Percentiles rank a stretch among this genome's conserved stretches.
phyloP scores from a whole-genome alignment of 2,888 invertebrate genomes.

The Apotomis betuletana region DNA sequence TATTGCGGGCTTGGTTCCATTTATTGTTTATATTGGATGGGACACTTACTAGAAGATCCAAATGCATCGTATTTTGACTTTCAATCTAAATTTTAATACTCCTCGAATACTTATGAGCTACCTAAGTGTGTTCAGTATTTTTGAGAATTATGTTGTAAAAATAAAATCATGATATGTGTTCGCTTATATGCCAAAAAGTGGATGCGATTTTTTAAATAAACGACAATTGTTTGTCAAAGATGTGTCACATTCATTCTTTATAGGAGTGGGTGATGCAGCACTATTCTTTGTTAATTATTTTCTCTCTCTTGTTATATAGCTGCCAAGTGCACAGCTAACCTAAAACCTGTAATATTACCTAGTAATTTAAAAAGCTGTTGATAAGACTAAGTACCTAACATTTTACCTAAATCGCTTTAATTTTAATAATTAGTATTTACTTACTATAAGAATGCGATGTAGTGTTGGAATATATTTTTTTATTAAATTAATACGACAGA shows the following conservation, averaged over 20 bases:
- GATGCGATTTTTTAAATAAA: background rate
- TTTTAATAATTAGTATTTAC: conserved; percentile 42
- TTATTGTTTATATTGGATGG: too few species aligned
- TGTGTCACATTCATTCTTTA: background rate
- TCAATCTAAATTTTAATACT: too few species aligned
- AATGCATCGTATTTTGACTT: too few species aligned
- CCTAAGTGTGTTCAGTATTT: too few species aligned
- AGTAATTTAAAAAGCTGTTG: conserved; percentile 37
- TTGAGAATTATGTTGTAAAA: too few species aligned
- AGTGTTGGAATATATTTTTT: conserved; percentile 45
- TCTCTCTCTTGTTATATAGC: too few species aligned
- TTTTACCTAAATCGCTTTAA: conserved; percentile 45
- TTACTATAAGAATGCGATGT: conserved; percentile 43
- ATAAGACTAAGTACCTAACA: conserved; percentile 37
- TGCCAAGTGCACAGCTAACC: conserved; percentile 24
- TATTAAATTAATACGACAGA: conserved; percentile 17
- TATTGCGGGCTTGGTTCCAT: background rate
- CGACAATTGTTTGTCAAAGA: too few species aligned
- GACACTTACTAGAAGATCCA: too few species aligned
- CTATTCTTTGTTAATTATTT: too few species aligned
- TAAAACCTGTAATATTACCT: conserved; percentile 31
- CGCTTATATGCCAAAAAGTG: background rate
- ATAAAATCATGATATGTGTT: too few species aligned
- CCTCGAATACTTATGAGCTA: too few species aligned
- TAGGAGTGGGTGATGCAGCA: background rate